Conservation (phyloP, 2,113 vertebrate genomes). For the Syngnathus floridae region DNA sequence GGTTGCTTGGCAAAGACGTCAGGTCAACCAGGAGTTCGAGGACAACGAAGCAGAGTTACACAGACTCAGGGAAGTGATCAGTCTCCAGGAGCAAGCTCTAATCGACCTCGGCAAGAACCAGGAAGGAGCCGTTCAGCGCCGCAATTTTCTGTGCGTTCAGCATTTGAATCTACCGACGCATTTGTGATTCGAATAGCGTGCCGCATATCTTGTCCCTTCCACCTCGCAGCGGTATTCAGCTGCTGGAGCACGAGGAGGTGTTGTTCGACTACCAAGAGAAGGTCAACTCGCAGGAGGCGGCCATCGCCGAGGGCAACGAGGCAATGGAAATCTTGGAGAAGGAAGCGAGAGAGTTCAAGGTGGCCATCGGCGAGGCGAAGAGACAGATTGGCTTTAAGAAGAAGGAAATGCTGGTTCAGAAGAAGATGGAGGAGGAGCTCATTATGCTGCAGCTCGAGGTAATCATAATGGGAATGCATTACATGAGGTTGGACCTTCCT, state of each 20-base stretch:
- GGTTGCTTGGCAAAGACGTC: slow-evolving; percentile 52
- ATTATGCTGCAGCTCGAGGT: slow-evolving; percentile 79
- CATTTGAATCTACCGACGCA: not conserved
- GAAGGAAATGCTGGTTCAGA: slow-evolving; percentile 66
- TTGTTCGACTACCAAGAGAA: slow-evolving; percentile 78
- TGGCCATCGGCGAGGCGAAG: slow-evolving; percentile 73
- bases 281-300: slow-evolving; percentile 74
- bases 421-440: slow-evolving; percentile 69
- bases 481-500: not conserved
- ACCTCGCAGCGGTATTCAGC: slow-evolving; percentile 73
- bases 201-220: not conserved
- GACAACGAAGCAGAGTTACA: slow-evolving; percentile 65
- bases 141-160: slow-evolving; percentile 71
- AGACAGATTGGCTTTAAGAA: slow-evolving; percentile 67
- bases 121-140: slow-evolving; percentile 65
- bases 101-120: slow-evolving; percentile 69
- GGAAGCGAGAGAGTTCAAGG: slow-evolving; percentile 73
- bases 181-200: not conserved
- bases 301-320: slow-evolving; percentile 68
- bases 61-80: slow-evolving; percentile 68
- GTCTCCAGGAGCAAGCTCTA: slow-evolving; percentile 68
- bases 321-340: slow-evolving; percentile 77
- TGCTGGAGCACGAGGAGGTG: slow-evolving; percentile 84
- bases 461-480: not conserved
- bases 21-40: slow-evolving; percentile 73